Evolutionary conservation across 35 echinoderm and acorn worm species (phyloP), one percentile per base, ranked within the genome.

Genomic region (Amphiura filiformis): DNA sequence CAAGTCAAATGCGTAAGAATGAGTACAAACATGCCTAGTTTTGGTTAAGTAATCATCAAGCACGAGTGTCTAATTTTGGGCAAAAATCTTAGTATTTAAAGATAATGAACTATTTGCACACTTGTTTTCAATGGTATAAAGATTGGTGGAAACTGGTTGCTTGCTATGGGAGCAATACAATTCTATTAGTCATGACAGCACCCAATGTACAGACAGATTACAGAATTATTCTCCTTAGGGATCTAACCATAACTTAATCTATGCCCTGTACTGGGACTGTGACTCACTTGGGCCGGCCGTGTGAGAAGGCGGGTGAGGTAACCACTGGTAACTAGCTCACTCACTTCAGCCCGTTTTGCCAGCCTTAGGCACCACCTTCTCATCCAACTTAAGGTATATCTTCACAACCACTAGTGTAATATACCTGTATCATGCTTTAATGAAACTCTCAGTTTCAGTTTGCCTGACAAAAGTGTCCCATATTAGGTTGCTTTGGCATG

Each of bases 181-280:
- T 26, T 65, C 26, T 34, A 70, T 85, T 85, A 61, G 49, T 85
- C 83, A 14, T 61, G 83, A 85, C 83, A 85, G 49, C 23, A 36
- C 47, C 56, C 83, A 18, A 56, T 30, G 23, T 64, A 18, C 34
- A 65, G 83, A 34, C 31, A 65, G 34, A 65, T 85, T 65, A 65
- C 31, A 70, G 37, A 85, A 36, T 65, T 36, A 36, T 35, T 85
- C 83, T 65, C 83, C 83, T 37, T 0, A n/a, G 83, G 83, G 52
- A 65, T 32, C 23, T 14, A 13, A 34, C 9, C 15, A 32, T 85
- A 85, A 85, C 83, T 64, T 61, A 85, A 70, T 85, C 83, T 85
- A 70, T 37, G 32, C 83, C 56, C 56, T 65, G 44, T 65, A 65
- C 83, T 2, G 61, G 61, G 28, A 30, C 38, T 35, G 32, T 61